Evolutionary conservation across 2,888 invertebrate species (phyloP), one percentile per base, ranked within the genome.

Genomic region (Hirudinaria manillensis): DNA sequence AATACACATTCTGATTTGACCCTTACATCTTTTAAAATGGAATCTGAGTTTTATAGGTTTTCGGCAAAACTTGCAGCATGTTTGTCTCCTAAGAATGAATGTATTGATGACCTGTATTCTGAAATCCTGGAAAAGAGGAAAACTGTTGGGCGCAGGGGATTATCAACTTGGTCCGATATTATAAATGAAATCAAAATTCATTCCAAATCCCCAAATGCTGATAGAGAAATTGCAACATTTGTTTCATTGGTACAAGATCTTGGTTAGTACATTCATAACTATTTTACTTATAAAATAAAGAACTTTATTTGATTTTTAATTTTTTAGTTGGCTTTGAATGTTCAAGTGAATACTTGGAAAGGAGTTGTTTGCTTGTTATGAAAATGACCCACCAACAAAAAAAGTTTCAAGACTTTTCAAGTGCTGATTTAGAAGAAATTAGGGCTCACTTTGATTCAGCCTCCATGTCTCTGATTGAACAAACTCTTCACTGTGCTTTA

Each of bases 291-390:
- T 61, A 24, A 3, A 27, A 4, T 61, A 19, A 61, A 16, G 3
- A 61, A 61, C 61, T 61, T 61, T 61, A 61, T 6, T 29, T 61
- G 61, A 24, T n/a, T 16, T 61, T 27, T 29, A n/a, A 27, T 45
- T 24, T 61, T 61, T 16, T 29, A 61, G 61, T 61, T 61, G 61
- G 61, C 13, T 61, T 61, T 10, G 61, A 61, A 29, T 61, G 61
- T 10, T 61, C 61, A 6, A 61, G 7, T 7, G 61, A 61, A 27
- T 61, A 27, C 10, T 61, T 61, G 61, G 61, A 61, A 61, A 29
- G 29, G 19, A 29, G 61, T 61, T 61, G 61, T 61, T 13, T 29
- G 29, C n/a, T 61, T 61, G 61, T 61, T 29, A 27, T 61, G 6
- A 61, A 61, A 61, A n/a, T 61, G 29, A 27, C 29, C 29, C 61